Evolutionary conservation across 1,140 invertebrate genomes (phyloP).

Genomic region (Agraylea sexmaculata): DNA sequence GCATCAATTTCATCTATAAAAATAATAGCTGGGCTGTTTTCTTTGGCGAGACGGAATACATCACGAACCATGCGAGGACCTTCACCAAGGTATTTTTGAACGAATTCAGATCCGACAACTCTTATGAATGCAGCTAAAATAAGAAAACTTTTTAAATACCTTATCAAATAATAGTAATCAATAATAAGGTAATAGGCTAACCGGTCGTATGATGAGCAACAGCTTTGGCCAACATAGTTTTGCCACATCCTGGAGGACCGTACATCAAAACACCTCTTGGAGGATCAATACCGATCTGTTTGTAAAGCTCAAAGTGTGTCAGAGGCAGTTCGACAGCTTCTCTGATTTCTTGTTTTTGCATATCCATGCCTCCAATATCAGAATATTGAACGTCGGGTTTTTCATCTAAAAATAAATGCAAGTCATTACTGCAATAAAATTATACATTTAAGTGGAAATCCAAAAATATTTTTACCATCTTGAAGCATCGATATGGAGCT

Average conservation of each 20-base stretch:
- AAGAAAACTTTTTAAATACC: constrained; percentile 18
- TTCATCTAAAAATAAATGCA: constrained; percentile 57
- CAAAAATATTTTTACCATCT: constrained; percentile 48
- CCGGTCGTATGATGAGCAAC: constrained; percentile 95
- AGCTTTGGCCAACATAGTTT: constrained; percentile 98
- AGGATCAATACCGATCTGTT: constrained; percentile 95
- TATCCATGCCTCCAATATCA: constrained; percentile 99
- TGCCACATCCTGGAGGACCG: constrained; percentile 94
- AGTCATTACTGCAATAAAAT: constrained; percentile 7
- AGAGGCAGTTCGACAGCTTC: constrained; percentile 97
- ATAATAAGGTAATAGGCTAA: constrained; percentile 26
- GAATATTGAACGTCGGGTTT: constrained; percentile 95
- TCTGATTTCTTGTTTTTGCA: constrained; percentile 98
- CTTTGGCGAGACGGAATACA: constrained; percentile 96
- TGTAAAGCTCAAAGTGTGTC: constrained; percentile 98
- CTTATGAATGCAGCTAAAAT: constrained; percentile 87
- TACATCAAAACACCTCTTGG: constrained; percentile 97
- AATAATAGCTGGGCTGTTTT: constrained; percentile 98
- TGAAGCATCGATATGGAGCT: constrained; percentile 95
- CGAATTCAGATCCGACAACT: constrained; percentile 98
- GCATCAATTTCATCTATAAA: constrained; percentile 99
- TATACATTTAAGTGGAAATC: background rate
- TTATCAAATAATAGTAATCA: constrained; percentile 1
- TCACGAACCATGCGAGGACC: constrained; percentile 98
- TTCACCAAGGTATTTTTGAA: constrained; percentile 98